Base-by-base conservation (phyloP, 2,888 invertebrate genomes). In the Eulithis prunata region DNA sequence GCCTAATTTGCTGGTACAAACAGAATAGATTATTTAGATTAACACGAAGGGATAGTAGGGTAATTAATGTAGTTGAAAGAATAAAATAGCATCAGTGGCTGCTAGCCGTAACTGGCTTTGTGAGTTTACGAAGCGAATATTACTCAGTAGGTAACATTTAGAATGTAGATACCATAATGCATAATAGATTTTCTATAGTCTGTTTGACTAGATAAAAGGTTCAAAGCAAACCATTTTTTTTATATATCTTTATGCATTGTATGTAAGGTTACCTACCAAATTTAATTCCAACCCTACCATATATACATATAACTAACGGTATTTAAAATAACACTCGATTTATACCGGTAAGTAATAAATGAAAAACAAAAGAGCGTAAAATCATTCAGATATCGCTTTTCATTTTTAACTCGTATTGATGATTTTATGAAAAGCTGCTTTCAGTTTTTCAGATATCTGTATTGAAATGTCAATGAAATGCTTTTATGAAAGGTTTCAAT, bases 1-100 rank as follows among this genome's bases (percentile, higher is more conserved):
- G 74, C 78, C 75, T 78, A 85, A 84, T 80, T 79, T 80, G 70
- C 81, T 79, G 77, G 80, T 75, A 80, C 89, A 90, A 88, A 91
- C 85, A 81, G 91, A 90, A 91, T 91, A 84, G 79, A 80, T 84
- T 88, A 91, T 91, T 88, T 82, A 85, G 87, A 87, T 88, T 87
- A 89, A 86, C 88, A 86, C 87, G 71, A 77, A 78, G 77, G 78
- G 76, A 72, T 76, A 75, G 77, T 78, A 80, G 75, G 76, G 74
- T 81, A 84, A 87, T 86, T 85, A 32, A 84, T 83, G 82, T 83
- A 84, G 82, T 81, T 82, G 83, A 75, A 68, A 72, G 73, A 73
- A 74, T 80, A 78, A 78, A 82, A 78, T 75, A 78, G 78, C 76
- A 74, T n/a, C n/a, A n/a, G 68, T 74, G 71, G 65, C 53, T 62